Evolutionary conservation across 1,140 invertebrate species (phyloP).

Genomic region (Drosophila gunungcola): DNA sequence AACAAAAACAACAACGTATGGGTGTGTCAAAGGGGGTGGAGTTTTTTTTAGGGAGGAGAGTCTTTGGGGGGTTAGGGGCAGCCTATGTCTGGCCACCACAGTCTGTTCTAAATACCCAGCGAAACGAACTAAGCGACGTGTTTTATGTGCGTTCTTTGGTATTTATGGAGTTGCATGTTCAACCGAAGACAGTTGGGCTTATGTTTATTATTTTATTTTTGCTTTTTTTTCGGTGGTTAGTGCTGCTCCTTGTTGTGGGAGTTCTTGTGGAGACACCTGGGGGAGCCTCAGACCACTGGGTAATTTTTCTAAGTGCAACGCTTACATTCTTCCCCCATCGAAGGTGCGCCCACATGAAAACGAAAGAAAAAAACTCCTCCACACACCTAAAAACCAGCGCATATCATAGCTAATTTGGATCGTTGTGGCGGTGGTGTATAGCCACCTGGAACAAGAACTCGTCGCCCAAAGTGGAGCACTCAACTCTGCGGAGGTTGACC

Average conservation of each 20-base stretch:
- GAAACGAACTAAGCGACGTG: slow-evolving; percentile 47
- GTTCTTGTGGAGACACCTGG: slow-evolving; percentile 20
- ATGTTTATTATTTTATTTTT: slow-evolving; percentile 21
- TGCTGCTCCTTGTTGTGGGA: slow-evolving; percentile 23
- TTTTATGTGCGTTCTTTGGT: slow-evolving; percentile 52
- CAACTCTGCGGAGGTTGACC: slow-evolving; percentile 42
- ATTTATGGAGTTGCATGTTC: slow-evolving; percentile 76
- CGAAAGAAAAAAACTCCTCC: slow-evolving; percentile 5
- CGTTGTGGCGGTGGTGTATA: slow-evolving; percentile 33
- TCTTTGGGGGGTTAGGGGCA: background rate
- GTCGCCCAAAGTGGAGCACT: slow-evolving; percentile 38
- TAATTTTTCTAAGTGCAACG: slow-evolving; percentile 64
- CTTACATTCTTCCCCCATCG: slow-evolving; percentile 21
- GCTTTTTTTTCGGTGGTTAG: slow-evolving; percentile 15
- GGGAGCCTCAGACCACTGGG: slow-evolving; percentile 22
- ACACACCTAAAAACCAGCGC: slow-evolving; percentile 35
- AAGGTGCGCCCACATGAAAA: slow-evolving; percentile 63
- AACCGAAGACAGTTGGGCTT: slow-evolving; percentile 41
- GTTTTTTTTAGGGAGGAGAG: background rate
- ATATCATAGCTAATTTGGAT: slow-evolving; percentile 59
- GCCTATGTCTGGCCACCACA: slow-evolving; percentile 36
- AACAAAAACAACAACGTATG: slow-evolving; percentile 5
- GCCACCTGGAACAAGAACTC: slow-evolving; percentile 51
- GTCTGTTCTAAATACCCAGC: slow-evolving; percentile 56
- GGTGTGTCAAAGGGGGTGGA: slow-evolving; percentile 25